Percentiles rank a stretch among this genome's conserved stretches.
phyloP scores from a whole-genome alignment of 1,140 invertebrate genomes.

The Drosophila pruinosa region DNA sequence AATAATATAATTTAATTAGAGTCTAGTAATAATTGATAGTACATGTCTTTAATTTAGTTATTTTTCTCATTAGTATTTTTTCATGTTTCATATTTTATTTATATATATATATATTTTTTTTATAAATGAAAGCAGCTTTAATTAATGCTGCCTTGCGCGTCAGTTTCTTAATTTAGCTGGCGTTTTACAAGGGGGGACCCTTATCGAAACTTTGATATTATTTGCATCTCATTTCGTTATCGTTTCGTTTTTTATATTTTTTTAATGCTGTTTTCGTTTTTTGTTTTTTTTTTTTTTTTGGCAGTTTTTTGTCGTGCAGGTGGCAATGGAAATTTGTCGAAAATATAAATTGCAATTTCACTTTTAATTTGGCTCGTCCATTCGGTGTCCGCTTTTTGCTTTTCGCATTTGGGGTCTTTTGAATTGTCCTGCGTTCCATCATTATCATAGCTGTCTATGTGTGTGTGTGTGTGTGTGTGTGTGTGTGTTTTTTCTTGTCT shows the following conservation, averaged over 20 bases:
- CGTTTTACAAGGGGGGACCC: too few species aligned
- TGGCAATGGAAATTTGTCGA: constrained; percentile 49
- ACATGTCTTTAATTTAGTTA: too few species aligned
- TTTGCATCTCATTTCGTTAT: constrained; percentile 10
- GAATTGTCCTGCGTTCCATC: constrained; percentile 35
- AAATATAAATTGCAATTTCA: constrained; percentile 55
- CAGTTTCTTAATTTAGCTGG: too few species aligned
- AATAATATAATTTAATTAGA: too few species aligned
- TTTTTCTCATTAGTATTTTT: too few species aligned
- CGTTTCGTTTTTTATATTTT: too few species aligned
- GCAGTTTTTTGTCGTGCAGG: constrained; percentile 27
- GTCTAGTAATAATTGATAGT: too few species aligned
- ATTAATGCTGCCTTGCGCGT: too few species aligned
- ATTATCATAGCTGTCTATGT: constrained; percentile 23
- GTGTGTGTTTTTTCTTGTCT: constrained; percentile 54
- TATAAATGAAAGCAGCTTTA: too few species aligned
- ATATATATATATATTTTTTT: too few species aligned
- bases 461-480: constrained; percentile 1
- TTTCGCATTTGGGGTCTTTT: constrained; percentile 9
- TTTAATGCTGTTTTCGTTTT: neutral
- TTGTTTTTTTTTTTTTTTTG: constrained; percentile 6
- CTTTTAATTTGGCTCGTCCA: constrained; percentile 38
- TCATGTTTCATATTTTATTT: too few species aligned
- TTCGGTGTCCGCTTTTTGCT: constrained; percentile 5
- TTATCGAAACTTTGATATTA: neutral